A percentile compares a stretch with the other conserved stretches of the same genome.
Evolutionary conservation across 2,888 invertebrate genomes (phyloP).

Genomic region (Noctua pronuba): DNA sequence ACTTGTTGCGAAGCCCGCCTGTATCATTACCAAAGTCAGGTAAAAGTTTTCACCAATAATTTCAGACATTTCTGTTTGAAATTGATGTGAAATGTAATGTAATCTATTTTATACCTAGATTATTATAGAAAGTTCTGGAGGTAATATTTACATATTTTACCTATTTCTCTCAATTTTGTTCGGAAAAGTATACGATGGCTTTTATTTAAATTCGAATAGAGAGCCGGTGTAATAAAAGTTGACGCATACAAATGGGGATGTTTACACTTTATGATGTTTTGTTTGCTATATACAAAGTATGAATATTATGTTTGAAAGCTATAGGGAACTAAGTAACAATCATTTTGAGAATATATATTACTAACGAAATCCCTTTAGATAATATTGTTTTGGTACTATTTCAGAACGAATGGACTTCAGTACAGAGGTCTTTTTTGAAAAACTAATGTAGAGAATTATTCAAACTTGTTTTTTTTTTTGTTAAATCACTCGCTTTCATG

Average conservation of each 20-base stretch:
- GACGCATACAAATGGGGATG: slow-evolving; percentile 25
- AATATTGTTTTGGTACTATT: neutral
- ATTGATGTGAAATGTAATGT: slow-evolving; percentile 1
- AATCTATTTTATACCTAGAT: slow-evolving; percentile 5
- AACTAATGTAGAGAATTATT: neutral
- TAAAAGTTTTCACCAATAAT: slow-evolving; percentile 17
- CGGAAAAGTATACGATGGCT: neutral
- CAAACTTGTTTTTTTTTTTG: neutral
- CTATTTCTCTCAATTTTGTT: neutral
- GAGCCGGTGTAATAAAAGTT: slow-evolving; percentile 24
- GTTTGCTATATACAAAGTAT: neutral
- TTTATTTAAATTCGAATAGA: slow-evolving; percentile 30
- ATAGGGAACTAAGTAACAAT: neutral
- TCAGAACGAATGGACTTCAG: too few relatives aligned
- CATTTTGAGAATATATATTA: neutral
- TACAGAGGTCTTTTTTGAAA: neutral
- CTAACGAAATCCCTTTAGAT: neutral
- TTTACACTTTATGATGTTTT: neutral
- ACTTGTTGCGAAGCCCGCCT: neutral
- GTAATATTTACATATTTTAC: slow-evolving; percentile 15
- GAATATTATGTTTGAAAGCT: slow-evolving; percentile 10
- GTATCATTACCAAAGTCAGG: neutral
- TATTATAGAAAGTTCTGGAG: neutral
- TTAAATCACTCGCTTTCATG: neutral
- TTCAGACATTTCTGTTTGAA: neutral